These are phyloP conservation scores for Porites lutea DNA, from an alignment of 64 coral and sea anemone species.

Conservation along the genomic window DNA sequence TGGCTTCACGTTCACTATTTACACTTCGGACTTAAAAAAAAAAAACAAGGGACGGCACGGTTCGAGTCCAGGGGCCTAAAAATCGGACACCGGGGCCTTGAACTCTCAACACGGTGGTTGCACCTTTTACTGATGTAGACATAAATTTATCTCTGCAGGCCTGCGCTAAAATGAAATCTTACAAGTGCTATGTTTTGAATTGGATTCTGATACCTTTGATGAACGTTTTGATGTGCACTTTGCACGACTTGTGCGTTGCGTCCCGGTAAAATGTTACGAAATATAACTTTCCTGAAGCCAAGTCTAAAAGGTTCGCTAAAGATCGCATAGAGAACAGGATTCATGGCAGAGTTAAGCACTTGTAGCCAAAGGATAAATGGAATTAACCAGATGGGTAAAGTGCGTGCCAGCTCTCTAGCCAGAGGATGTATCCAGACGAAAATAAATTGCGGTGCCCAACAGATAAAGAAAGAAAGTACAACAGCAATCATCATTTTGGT, in stretches of 20 bases:
- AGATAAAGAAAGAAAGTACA: not conserved
- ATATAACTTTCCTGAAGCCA: not conserved
- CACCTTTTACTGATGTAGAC: too few relatives aligned
- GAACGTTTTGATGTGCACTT: not conserved
- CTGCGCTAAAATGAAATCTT: not conserved
- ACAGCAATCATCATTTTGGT: not conserved
- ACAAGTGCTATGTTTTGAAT: not conserved
- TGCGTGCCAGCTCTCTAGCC: not conserved
- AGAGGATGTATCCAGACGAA: not conserved
- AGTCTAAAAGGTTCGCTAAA: not conserved
- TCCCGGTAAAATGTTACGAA: not conserved
- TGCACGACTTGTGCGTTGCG: not conserved
- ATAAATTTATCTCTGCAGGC: not conserved
- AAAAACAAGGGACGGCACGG: too few relatives aligned
- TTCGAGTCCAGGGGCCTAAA: too few relatives aligned
- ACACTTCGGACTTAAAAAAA: too few relatives aligned
- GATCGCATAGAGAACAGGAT: not conserved
- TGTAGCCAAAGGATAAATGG: not conserved
- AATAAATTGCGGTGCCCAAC: not conserved
- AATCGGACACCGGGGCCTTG: too few relatives aligned
- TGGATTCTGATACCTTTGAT: not conserved
- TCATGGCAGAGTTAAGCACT: not conserved
- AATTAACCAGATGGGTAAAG: not conserved
- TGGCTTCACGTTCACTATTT: too few relatives aligned
- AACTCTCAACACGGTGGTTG: too few relatives aligned